Evolutionary conservation across 1,140 invertebrate genomes (phyloP), one percentile per base, ranked within the genome.

Genomic region (Pygmarrhopalites habei): DNA sequence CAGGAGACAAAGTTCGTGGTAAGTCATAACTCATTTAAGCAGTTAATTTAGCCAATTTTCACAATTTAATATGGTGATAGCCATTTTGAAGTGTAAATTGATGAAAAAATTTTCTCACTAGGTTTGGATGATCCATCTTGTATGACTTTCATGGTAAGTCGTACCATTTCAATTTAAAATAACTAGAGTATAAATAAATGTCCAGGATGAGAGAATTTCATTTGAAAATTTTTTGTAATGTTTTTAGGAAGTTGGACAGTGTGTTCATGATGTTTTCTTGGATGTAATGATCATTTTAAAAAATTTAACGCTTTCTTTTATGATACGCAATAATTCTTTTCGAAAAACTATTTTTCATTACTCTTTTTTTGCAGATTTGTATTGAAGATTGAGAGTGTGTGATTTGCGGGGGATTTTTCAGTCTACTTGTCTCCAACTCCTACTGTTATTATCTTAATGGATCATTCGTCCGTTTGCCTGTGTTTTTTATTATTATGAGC

Each of bases 251-350:
- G 60, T 60, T 30, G 68, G 68, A 2, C 58, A 60, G 19, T 69
- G 68, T 26, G 64, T 69, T 0, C 68, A 69, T 26, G 64, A 69
- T 47, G 61, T 64, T 3, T 69, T 69, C 47, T 60, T 69, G 49
- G 67, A 69, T 41, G 64, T 69, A 59, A 64, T 29, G 25, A 28
- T 28, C 44, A n/a, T 30, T 32, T 14, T 10, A n/a, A 23, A 12
- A 7, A 12, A 7, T 15, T n/a, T 49, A 10, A 10, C 21, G 7
- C 7, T 10, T 15, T 12, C 7, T 49, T 49, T 23, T 21, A 19
- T n/a, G 23, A 49, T n/a, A 12, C 21, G 12, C 21, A 12, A 10
- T 7, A 14, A 10, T 12, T 14, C 21, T 10, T 49, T 49, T n/a
- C 10, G 23, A 49, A 49, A 7, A 7, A 7, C 15, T 7, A 7